Evolutionary conservation across 2,797 vertebrate species (phyloP).

Genomic region (Poecilia velifera): DNA sequence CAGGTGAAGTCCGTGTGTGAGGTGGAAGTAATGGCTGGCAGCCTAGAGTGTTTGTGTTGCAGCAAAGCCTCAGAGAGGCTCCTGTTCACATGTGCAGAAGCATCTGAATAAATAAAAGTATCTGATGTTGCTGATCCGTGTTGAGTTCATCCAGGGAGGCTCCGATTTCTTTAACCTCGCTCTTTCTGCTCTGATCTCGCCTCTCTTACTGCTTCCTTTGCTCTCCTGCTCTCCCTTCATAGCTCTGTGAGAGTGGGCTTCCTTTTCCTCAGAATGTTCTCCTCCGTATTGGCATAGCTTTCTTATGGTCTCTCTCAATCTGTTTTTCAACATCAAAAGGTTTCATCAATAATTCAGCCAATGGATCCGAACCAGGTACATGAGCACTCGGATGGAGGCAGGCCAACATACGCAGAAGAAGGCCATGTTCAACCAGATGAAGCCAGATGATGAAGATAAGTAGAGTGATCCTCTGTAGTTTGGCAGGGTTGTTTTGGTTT

Average conservation of each 20-base stretch:
- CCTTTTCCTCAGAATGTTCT: slow-evolving; percentile 38
- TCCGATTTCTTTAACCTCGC: slow-evolving; percentile 80
- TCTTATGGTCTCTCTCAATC: slow-evolving; percentile 19
- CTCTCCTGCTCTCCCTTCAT: slow-evolving; percentile 15
- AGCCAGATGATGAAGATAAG: too few species aligned
- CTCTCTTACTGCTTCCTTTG: slow-evolving; percentile 15
- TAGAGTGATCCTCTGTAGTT: neutral
- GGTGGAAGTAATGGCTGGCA: slow-evolving; percentile 42
- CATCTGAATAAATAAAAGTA: slow-evolving; percentile 86
- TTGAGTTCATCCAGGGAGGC: slow-evolving; percentile 74
- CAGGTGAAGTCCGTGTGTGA: slow-evolving; percentile 36
- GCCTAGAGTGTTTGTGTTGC: slow-evolving; percentile 69
- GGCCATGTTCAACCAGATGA: slow-evolving; percentile 15
- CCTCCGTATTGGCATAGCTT: slow-evolving; percentile 27
- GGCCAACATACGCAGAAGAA: slow-evolving; percentile 39
- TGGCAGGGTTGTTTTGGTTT: slow-evolving; percentile 34
- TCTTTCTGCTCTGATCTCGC: slow-evolving; percentile 38
- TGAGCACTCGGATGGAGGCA: slow-evolving; percentile 66
- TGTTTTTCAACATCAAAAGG: slow-evolving; percentile 50
- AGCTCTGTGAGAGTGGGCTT: slow-evolving; percentile 7
- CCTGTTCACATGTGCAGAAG: slow-evolving; percentile 73
- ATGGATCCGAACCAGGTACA: slow-evolving; percentile 76
- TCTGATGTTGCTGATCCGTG: slow-evolving; percentile 82
- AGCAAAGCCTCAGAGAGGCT: slow-evolving; percentile 53
- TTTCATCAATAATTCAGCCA: slow-evolving; percentile 82